These are phyloP conservation scores for Achatina immaculata DNA, from an alignment of 1,140 invertebrate genomes.

Conservation along the genomic window DNA sequence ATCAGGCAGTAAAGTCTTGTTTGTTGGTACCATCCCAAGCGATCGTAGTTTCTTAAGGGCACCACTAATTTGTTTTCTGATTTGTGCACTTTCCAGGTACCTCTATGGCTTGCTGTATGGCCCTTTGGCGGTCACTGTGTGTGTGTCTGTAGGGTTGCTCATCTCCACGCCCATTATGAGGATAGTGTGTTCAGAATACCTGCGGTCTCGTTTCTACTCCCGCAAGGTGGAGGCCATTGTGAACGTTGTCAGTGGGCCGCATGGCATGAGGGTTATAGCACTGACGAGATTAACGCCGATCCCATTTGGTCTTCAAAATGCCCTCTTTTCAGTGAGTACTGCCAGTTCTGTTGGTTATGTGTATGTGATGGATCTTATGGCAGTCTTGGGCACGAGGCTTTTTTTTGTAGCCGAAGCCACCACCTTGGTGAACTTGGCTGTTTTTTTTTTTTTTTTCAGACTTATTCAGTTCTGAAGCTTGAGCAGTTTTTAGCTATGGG, in stretches of 20 bases:
- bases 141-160: constrained; percentile 84
- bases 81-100: constrained; percentile 77
- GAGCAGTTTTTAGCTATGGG: no score
- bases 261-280: constrained; percentile 87
- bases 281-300: constrained; percentile 89
- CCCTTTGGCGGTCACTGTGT: constrained; percentile 80
- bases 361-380: no score
- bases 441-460: no score
- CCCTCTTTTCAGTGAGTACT: constrained; percentile 89
- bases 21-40: no score
- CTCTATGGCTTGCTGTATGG: constrained; percentile 84
- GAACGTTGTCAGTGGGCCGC: constrained; percentile 84
- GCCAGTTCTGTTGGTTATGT: no score
- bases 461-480: no score
- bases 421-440: no score
- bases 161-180: constrained; percentile 82
- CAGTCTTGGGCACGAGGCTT: no score
- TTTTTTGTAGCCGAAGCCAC: no score
- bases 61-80: no score
- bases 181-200: constrained; percentile 66
- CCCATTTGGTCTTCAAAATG: constrained; percentile 92
- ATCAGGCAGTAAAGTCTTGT: no score
- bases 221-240: constrained; percentile 83
- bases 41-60: no score
- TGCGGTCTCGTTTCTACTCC: constrained; percentile 77